Base-by-base conservation (phyloP, 2,797 vertebrate genomes). In the Cephalopachus bancanus region DNA sequence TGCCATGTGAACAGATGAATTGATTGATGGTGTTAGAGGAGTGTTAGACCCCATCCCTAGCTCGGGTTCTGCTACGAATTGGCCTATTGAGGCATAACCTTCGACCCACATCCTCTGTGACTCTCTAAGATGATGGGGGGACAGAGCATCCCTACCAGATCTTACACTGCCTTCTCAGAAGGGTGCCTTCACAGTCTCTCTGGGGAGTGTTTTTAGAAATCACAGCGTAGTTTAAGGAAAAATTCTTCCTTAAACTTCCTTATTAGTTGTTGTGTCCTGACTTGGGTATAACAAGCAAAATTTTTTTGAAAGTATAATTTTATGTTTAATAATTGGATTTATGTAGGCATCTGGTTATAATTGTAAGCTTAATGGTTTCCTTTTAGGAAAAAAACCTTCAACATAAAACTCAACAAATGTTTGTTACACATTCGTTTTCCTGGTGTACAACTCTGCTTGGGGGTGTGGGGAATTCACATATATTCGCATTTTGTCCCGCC, bases 331-430 rank as follows among this genome's bases (percentile, higher is more conserved):
- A 74, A 19, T 53, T 94, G 37, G 59, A 51, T 92, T 91, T 75
- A 87, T 91, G 53, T 94, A 94, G 94, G 22, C 20, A 81, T 15
- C 44, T 91, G 22, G 60, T 49, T 91, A 2, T 96, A 87, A 55
- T 94, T 76, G 37, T 89, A 74, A 95, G 89, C 17, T 93, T 89
- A 89, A 59, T 85, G 49, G 89, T 72, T 95, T 81, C n/a, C 24
- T 53, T 1, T 67, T 94, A 71, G 67, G 7, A 64, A 24, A 55
- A 24, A 71, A 12, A 44, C 1, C 60, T 74, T 86, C 79, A 95
- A 84, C 72, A 55, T 76, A 28, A 86, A 90, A 86, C 26, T 86
- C 22, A 64, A 78, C 79, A 76, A 75, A 65, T 51, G 26, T 16
- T 81, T 87, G 72, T 69, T 33, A 9, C 10, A 2, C 26, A 33